These are phyloP conservation scores for Plebejus melissa DNA, from an alignment of 2,888 invertebrate species.

Conservation along the genomic window DNA sequence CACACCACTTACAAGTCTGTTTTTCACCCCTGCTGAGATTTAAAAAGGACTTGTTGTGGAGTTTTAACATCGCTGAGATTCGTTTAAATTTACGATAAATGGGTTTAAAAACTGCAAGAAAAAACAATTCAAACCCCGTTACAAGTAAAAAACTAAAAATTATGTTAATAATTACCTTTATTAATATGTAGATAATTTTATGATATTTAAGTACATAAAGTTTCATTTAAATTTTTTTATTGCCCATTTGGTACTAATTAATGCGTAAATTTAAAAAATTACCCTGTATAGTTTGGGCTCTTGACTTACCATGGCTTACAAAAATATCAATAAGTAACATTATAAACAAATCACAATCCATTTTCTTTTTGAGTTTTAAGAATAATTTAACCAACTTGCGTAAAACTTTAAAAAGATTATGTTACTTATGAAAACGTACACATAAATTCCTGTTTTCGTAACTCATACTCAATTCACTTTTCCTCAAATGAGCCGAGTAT, in stretches of 20 bases:
- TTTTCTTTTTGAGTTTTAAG: too few relatives aligned
- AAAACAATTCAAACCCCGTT: not conserved
- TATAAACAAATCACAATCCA: too few relatives aligned
- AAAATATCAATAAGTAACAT: too few relatives aligned
- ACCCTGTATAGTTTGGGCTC: too few relatives aligned
- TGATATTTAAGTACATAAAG: not conserved
- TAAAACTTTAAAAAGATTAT: too few relatives aligned
- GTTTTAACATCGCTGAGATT: constrained; percentile 41
- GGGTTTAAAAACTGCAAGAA: not conserved
- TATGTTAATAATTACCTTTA: not conserved
- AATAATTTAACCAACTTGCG: too few relatives aligned
- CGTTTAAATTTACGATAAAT: constrained; percentile 37
- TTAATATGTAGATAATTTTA: not conserved
- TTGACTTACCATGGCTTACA: too few relatives aligned
- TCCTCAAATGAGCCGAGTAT: not conserved
- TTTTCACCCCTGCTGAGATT: constrained; percentile 66
- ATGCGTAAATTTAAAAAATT: not conserved
- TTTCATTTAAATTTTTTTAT: too few relatives aligned
- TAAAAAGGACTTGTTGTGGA: constrained; percentile 56
- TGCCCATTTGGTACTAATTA: not conserved
- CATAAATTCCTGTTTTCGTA: not conserved
- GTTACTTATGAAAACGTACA: not conserved
- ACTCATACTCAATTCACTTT: not conserved
- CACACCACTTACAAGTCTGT: constrained; percentile 51
- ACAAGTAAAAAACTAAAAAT: not conserved